phyloP scores from a whole-genome alignment of 2,888 invertebrate species.

The Drosophila phalerata region DNA sequence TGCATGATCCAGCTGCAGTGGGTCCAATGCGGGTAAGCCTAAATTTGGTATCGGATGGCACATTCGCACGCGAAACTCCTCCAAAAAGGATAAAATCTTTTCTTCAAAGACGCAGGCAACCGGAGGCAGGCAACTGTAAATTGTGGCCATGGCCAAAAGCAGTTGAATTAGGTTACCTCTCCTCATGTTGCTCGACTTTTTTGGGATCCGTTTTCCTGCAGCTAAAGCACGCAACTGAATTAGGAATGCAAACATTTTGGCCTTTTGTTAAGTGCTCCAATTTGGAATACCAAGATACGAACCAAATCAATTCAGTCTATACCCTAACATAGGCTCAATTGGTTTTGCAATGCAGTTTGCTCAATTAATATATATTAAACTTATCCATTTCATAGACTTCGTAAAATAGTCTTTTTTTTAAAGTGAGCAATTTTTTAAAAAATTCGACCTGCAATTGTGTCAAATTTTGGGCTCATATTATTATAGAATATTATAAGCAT shows the following conservation, averaged over 20 bases:
- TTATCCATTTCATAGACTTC: too few species aligned
- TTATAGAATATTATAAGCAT: neutral
- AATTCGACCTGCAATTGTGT: too few species aligned
- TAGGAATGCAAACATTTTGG: constrained; percentile 9
- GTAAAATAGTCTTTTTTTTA: too few species aligned
- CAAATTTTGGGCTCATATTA: neutral
- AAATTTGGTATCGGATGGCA: constrained; percentile 81
- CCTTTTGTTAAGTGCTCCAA: constrained; percentile 61
- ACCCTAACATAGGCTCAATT: constrained; percentile 4
- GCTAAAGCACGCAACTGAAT: constrained; percentile 42
- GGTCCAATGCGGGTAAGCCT: constrained; percentile 82
- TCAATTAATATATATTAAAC: neutral
- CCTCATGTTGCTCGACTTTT: constrained; percentile 38
- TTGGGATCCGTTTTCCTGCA: constrained; percentile 32
- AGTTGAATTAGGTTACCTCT: constrained; percentile 18
- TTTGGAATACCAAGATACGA: constrained; percentile 60
- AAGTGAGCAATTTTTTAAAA: too few species aligned
- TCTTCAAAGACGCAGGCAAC: constrained; percentile 58
- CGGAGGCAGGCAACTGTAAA: constrained; percentile 48
- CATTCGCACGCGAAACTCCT: constrained; percentile 81
- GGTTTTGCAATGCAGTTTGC: neutral
- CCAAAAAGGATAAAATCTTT: constrained; percentile 65
- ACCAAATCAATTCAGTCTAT: neutral
- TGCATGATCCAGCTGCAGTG: constrained; percentile 62
- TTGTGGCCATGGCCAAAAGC: constrained; percentile 33